These are phyloP conservation scores for Todiramphus chloris DNA, from an alignment of 2,113 vertebrate genomes.

Conservation along the genomic window DNA sequence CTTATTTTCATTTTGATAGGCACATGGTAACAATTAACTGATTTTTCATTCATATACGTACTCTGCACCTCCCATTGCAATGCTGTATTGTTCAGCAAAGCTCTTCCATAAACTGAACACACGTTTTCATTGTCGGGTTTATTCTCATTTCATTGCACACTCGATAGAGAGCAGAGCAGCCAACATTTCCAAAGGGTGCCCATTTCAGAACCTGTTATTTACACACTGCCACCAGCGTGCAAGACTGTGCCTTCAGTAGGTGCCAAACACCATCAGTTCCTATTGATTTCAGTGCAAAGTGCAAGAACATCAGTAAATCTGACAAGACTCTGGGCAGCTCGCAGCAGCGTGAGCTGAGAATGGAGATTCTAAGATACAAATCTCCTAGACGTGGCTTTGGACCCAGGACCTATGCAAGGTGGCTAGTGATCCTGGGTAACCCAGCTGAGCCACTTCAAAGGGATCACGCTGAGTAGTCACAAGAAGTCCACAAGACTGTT, in stretches of 20 bases:
- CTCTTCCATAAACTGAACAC: not conserved
- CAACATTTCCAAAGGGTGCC: not conserved
- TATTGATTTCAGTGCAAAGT: not conserved
- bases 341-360: not conserved
- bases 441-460: not conserved
- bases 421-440: not conserved
- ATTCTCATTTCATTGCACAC: not conserved
- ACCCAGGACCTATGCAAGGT: not conserved
- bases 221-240: not conserved
- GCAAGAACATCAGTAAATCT: not conserved
- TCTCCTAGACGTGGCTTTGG: not conserved
- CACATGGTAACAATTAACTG: constrained; percentile 49
- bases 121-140: not conserved
- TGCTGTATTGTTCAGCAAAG: not conserved
- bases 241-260: not conserved
- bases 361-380: not conserved
- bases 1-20: constrained; percentile 77
- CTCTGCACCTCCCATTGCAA: constrained; percentile 26
- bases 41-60: constrained; percentile 65
- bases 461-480: not conserved
- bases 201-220: not conserved
- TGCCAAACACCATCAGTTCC: not conserved
- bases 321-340: not conserved
- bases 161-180: not conserved
- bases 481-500: not conserved